A percentile compares a stretch with the other conserved stretches of the same genome.
Evolutionary conservation across 2,888 invertebrate species (phyloP).

Genomic region (Phrixothrix hirtus): DNA sequence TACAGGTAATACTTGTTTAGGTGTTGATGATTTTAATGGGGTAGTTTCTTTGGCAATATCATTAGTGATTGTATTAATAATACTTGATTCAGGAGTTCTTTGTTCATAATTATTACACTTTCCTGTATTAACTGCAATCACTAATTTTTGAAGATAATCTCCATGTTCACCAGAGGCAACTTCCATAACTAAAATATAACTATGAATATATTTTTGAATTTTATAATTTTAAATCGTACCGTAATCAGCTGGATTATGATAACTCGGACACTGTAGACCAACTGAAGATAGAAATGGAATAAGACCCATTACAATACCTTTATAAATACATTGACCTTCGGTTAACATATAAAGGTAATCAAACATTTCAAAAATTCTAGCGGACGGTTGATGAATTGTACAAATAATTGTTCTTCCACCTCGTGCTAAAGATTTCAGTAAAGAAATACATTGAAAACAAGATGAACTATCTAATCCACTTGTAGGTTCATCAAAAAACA

Average conservation of each 20-base stretch:
- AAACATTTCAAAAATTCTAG: slow-evolving; percentile 93
- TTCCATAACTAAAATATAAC: slow-evolving; percentile 81
- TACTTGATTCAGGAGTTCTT: slow-evolving; percentile 16
- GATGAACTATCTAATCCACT: slow-evolving; percentile 93
- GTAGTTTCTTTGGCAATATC: slow-evolving; percentile 59
- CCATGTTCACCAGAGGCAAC: slow-evolving; percentile 95
- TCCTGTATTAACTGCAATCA: slow-evolving; percentile 81
- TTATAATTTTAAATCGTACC: slow-evolving; percentile 58
- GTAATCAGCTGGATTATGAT: slow-evolving; percentile 97
- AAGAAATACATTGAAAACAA: slow-evolving; percentile 88
- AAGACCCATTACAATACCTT: slow-evolving; percentile 79
- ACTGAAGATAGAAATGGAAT: slow-evolving; percentile 87
- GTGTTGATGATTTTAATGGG: slow-evolving; percentile 36
- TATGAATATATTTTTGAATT: too few species aligned
- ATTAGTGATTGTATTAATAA: slow-evolving; percentile 56
- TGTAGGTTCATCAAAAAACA: slow-evolving; percentile 96
- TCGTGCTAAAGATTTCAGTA: slow-evolving; percentile 85
- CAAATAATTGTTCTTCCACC: slow-evolving; percentile 91
- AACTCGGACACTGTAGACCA: slow-evolving; percentile 88
- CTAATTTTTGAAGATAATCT: slow-evolving; percentile 81
- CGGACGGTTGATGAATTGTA: slow-evolving; percentile 96
- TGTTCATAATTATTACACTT: slow-evolving; percentile 65
- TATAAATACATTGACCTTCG: slow-evolving; percentile 92
- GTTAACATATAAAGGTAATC: slow-evolving; percentile 90
- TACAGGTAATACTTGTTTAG: slow-evolving; percentile 43